Percentiles rank a stretch among this genome's conserved stretches.
Evolutionary conservation across 2,113 vertebrate genomes (phyloP).

Genomic region (Pteropus alecto): DNA sequence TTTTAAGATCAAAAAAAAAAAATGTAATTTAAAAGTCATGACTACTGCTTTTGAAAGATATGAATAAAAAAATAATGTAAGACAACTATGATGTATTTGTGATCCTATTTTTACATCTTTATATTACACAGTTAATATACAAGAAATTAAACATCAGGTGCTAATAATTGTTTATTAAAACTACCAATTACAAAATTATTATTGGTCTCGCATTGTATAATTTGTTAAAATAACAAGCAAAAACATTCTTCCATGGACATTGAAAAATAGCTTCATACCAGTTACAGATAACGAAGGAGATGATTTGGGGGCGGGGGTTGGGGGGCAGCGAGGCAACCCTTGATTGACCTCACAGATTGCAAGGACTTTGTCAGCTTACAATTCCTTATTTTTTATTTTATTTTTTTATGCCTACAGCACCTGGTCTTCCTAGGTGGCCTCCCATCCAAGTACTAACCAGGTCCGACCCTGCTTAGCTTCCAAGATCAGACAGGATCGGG

Average conservation of each 20-base stretch:
- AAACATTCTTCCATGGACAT: background rate
- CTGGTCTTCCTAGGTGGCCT: no score
- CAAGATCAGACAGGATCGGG: no score
- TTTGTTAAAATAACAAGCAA: background rate
- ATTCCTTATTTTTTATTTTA: no score
- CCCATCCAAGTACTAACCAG: no score
- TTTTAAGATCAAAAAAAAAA: background rate
- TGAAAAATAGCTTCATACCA: background rate
- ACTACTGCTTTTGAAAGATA: background rate
- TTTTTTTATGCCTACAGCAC: no score
- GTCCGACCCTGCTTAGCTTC: no score
- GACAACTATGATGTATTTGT: background rate
- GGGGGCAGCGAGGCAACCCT: no score
- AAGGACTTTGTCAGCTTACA: no score
- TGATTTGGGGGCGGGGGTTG: no score
- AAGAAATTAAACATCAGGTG: background rate
- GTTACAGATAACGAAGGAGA: background rate
- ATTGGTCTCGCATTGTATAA: background rate
- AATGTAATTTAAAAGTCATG: background rate
- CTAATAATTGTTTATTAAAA: constrained; percentile 14
- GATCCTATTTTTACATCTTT: constrained; percentile 23
- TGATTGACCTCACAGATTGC: no score
- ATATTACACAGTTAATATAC: background rate
- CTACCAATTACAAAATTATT: background rate
- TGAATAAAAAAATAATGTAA: background rate